These are phyloP conservation scores for Erebia ligea DNA, from an alignment of 2,888 invertebrate species.

Conservation along the genomic window DNA sequence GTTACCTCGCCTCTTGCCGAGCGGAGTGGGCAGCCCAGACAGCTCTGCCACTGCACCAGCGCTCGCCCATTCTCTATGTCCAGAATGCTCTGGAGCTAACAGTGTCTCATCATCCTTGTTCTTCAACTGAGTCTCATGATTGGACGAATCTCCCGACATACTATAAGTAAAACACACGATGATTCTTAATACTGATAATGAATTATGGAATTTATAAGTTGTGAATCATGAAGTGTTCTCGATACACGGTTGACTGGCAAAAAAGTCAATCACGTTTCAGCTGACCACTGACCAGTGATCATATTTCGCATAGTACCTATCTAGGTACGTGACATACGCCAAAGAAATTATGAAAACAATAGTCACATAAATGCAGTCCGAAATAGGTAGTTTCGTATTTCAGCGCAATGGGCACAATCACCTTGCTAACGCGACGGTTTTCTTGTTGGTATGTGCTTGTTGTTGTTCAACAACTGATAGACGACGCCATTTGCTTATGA, in stretches of 20 bases:
- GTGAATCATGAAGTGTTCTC: background rate
- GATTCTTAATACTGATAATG: conserved; percentile 30
- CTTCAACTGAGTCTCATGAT: conserved; percentile 56
- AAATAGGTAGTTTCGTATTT: conserved; percentile 39
- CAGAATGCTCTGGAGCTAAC: conserved; percentile 54
- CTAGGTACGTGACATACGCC: conserved; percentile 20
- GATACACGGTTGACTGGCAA: conserved; percentile 1
- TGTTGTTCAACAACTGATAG: conserved; percentile 58
- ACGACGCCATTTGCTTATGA: conserved; percentile 75
- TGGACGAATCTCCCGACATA: conserved; percentile 72
- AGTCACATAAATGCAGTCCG: conserved; percentile 39
- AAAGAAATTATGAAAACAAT: conserved; percentile 57
- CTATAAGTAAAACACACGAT: conserved; percentile 54
- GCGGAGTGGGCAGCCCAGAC: conserved; percentile 48
- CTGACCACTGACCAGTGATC: conserved; percentile 30
- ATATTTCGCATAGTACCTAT: conserved; percentile 39
- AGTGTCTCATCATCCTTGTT: conserved; percentile 68
- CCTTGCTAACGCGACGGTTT: conserved; percentile 61
- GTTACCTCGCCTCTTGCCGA: conserved; percentile 50
- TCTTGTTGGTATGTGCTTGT: conserved; percentile 53
- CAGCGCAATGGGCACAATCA: conserved; percentile 49
- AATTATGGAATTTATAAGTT: background rate
- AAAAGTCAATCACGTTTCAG: background rate
- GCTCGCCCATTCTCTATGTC: conserved; percentile 42
- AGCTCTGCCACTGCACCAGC: conserved; percentile 44